These are phyloP conservation scores for Cardiocondyla obscurior DNA, from an alignment of 1,140 invertebrate species.

Conservation along the genomic window DNA sequence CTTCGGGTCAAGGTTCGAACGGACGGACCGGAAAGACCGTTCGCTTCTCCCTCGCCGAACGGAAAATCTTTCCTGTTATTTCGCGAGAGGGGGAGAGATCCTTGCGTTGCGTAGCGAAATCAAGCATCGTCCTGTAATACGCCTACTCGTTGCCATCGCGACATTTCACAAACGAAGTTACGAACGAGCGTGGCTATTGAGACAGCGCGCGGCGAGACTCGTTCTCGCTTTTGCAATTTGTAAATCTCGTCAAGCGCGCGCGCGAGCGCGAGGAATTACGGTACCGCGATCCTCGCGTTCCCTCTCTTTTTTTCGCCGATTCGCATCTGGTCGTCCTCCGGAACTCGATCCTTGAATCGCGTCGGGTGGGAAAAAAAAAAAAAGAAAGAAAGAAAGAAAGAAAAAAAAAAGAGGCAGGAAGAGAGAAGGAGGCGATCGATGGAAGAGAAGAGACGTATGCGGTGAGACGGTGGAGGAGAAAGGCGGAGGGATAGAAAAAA, in stretches of 20 bases:
- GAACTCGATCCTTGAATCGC: slow-evolving; percentile 67
- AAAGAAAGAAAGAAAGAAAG: slow-evolving; percentile 42
- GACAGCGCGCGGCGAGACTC: slow-evolving; percentile 36
- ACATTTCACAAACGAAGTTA: slow-evolving; percentile 51
- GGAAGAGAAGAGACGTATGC: slow-evolving; percentile 49
- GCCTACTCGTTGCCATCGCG: slow-evolving; percentile 41
- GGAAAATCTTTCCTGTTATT: background rate
- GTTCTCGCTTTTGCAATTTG: slow-evolving; percentile 56
- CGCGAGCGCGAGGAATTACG: slow-evolving; percentile 14
- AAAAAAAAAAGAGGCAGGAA: slow-evolving; percentile 56
- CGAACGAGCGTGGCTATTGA: slow-evolving; percentile 45
- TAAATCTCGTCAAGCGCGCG: slow-evolving; percentile 36
- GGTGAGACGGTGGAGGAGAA: slow-evolving; percentile 31
- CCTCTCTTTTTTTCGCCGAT: slow-evolving; percentile 47
- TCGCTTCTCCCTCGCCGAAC: background rate
- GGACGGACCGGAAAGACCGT: background rate
- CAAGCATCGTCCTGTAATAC: slow-evolving; percentile 30
- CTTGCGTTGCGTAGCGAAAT: slow-evolving; percentile 29
- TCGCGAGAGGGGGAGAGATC: background rate
- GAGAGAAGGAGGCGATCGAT: slow-evolving; percentile 47
- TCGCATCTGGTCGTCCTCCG: slow-evolving; percentile 61
- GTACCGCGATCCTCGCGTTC: slow-evolving; percentile 46
- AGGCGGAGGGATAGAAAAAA: slow-evolving; percentile 46
- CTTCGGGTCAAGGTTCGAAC: too few species aligned
- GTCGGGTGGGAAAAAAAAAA: slow-evolving; percentile 56